Evolutionary conservation across 2,113 vertebrate species (phyloP), one percentile per base, ranked within the genome.

Genomic region (Ellobius talpinus): DNA sequence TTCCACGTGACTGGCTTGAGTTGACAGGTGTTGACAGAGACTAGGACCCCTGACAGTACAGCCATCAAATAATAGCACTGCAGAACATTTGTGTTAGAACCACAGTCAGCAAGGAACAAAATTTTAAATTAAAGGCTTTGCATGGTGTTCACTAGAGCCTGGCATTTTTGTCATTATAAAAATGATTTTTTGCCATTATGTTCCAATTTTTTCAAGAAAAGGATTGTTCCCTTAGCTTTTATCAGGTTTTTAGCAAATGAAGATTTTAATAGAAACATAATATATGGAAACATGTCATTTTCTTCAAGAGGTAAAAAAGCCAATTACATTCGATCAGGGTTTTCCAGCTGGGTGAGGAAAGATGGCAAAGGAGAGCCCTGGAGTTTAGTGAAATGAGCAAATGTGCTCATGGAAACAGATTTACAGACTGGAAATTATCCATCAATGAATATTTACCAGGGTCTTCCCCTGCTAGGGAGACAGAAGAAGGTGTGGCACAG

Each of bases 121-220:
- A 92, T 76, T 96, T 79, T 87, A 91, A 95, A 95, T 94, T 77
- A 97, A 81, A 92, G 91, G 55, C 45, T 93, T 91, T 87, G 26
- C 58, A 76, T 47, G 58, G n/a, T 23, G 29, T 79, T 96, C 87
- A 52, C 50, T 36, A 76, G 55, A 93, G 77, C 79, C 47, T 96
- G 86, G 33, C 85, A 95, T 85, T 96, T 95, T 94, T 91, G 94
- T 96, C 90, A 93, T 96, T 87, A 84, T 45, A 61, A 79, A 94
- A 87, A 85, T 16, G 33, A 76, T 68, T 94, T 65, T 45, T 96
- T 94, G 55, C 33, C 74, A 89, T 93, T 94, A 89, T 74, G n/a
- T 85, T 92, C 73, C 74, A 79, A 77, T 81, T 87, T 96, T 96
- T 68, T 68, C 39, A 63, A 91, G 50, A 94, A 97, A 96, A 89